phyloP scores from a whole-genome alignment of 2,888 invertebrate genomes.

The Heteropelma amictum region DNA sequence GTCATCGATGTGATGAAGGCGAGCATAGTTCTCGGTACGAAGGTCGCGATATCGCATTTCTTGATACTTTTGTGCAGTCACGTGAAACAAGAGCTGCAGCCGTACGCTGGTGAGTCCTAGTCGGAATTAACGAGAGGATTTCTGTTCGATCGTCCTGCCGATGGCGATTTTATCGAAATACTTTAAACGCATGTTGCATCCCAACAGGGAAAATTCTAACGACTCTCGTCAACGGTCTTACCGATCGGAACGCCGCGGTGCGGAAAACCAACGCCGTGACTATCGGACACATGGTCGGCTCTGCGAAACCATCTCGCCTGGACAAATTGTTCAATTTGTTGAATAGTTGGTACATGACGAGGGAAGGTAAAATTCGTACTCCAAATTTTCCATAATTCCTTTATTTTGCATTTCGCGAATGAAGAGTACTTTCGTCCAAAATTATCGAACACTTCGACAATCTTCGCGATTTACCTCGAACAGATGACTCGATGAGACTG shows the following conservation, averaged over 20 bases:
- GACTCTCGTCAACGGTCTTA: slow-evolving; percentile 86
- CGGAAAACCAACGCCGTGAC: slow-evolving; percentile 91
- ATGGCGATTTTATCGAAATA: background rate
- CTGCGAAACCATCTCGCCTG: slow-evolving; percentile 87
- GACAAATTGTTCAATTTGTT: slow-evolving; percentile 83
- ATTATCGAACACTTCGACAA: too few species aligned
- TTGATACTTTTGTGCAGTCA: slow-evolving; percentile 82
- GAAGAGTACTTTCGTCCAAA: too few species aligned
- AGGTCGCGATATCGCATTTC: slow-evolving; percentile 90
- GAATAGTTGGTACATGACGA: slow-evolving; percentile 83
- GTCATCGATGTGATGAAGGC: slow-evolving; percentile 89
- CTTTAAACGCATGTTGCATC: background rate
- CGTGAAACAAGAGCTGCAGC: slow-evolving; percentile 80
- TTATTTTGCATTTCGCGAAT: too few species aligned
- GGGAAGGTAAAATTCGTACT: slow-evolving; percentile 79
- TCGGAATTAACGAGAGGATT: background rate
- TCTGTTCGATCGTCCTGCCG: background rate
- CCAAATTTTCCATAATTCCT: background rate
- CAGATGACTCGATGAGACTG: slow-evolving; percentile 87
- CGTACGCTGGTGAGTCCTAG: slow-evolving; percentile 79
- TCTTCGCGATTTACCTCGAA: too few species aligned
- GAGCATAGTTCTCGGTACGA: slow-evolving; percentile 90
- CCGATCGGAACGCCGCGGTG: slow-evolving; percentile 90
- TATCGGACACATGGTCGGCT: slow-evolving; percentile 90
- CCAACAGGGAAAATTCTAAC: slow-evolving; percentile 81